These are phyloP conservation scores for Platorchestia sp. DNA, from an alignment of 1,140 invertebrate genomes.

Conservation along the genomic window DNA sequence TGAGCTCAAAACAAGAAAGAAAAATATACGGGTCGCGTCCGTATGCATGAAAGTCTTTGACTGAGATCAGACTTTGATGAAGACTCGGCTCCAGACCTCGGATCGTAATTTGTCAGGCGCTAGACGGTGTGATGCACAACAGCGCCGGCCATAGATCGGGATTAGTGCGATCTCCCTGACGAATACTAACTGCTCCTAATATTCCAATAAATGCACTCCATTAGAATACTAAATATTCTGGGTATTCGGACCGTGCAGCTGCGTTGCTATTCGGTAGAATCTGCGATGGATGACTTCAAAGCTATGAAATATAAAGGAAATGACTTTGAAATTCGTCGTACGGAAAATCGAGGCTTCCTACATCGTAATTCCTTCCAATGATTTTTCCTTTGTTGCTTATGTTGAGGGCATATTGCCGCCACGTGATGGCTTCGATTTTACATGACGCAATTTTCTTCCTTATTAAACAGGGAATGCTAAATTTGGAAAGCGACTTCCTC, in stretches of 20 bases:
- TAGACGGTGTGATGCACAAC: background rate
- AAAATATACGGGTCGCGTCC: conserved; percentile 3
- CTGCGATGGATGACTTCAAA: background rate
- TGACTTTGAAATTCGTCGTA: background rate
- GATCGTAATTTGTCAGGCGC: conserved; percentile 10
- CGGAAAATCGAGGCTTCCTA: background rate
- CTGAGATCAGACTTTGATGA: conserved; percentile 7
- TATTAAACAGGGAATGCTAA: background rate
- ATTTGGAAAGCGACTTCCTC: background rate
- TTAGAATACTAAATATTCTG: conserved; percentile 48
- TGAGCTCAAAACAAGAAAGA: background rate
- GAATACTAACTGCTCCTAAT: conserved; percentile 53
- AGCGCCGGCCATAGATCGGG: conserved; percentile 24
- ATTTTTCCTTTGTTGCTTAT: background rate
- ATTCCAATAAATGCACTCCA: conserved; percentile 50
- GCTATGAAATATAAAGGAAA: background rate
- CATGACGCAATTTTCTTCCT: background rate
- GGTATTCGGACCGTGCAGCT: conserved; percentile 18
- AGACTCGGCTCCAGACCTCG: background rate
- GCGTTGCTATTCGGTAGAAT: background rate
- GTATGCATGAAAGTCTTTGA: background rate
- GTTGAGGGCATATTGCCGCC: background rate
- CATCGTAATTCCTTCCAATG: background rate
- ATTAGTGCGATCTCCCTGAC: conserved; percentile 12
- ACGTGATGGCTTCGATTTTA: background rate